Evolutionary conservation across 2,888 invertebrate species (phyloP).

Genomic region (Drosophila histrio): DNA sequence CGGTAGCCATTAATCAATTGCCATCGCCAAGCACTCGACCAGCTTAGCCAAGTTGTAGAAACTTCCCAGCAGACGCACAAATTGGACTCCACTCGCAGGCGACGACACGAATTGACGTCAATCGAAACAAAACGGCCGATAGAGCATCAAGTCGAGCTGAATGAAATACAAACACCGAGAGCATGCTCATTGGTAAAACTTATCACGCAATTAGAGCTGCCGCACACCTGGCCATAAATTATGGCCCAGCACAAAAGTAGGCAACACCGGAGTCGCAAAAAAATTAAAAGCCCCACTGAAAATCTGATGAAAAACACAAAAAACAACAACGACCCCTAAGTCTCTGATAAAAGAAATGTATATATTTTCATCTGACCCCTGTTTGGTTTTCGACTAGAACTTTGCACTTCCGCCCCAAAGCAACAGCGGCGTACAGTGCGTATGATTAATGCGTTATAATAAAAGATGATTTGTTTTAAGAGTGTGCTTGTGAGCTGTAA

Average conservation of each 20-base stretch:
- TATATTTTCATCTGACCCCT: constrained; percentile 18
- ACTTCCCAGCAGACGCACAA: constrained; percentile 9
- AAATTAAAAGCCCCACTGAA: constrained; percentile 60
- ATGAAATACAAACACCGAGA: constrained; percentile 22
- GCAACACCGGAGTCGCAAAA: constrained; percentile 27
- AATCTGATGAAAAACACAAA: constrained; percentile 22
- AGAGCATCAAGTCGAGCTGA: constrained; percentile 23
- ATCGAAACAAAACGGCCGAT: constrained; percentile 39
- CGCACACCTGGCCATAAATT: constrained; percentile 73
- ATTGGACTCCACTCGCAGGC: constrained; percentile 5
- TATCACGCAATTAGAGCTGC: constrained; percentile 75
- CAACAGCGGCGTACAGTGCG: constrained; percentile 44
- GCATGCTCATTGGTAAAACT: constrained; percentile 70
- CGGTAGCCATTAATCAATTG: constrained; percentile 67
- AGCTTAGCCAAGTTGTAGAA: constrained; percentile 21
- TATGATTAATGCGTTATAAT: constrained; percentile 77
- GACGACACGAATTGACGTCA: constrained; percentile 49
- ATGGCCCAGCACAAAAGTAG: constrained; percentile 60
- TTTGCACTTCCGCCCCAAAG: constrained; percentile 61
- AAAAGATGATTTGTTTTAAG: constrained; percentile 77
- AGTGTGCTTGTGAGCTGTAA: constrained; percentile 34
- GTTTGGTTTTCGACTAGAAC: constrained; percentile 36
- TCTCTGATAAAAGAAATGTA: constrained; percentile 33
- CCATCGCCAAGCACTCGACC: constrained; percentile 12
- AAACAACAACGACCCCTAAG: constrained; percentile 3